Conservation (phyloP, 1,140 invertebrate species). For the Plectus sambesii region DNA sequence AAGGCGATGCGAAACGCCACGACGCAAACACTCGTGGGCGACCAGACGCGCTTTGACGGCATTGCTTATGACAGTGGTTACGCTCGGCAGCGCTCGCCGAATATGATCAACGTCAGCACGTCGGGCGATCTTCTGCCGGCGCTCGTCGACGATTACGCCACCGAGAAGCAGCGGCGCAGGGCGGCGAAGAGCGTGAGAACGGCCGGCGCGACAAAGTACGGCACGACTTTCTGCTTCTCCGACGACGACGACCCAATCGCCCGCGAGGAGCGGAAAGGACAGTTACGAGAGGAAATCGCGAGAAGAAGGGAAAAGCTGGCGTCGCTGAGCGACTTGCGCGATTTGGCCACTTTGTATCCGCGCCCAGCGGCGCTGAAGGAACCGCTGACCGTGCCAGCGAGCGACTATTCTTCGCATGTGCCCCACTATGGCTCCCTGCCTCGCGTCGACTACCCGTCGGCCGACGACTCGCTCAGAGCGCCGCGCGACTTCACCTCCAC, state of each 20-base stretch:
- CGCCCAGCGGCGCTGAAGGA: constrained; percentile 2
- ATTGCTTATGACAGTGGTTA: no score
- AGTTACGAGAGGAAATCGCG: constrained; percentile 35
- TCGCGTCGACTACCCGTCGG: constrained; percentile 22
- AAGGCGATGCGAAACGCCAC: no score
- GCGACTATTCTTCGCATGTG: constrained; percentile 18
- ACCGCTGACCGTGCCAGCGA: constrained; percentile 5
- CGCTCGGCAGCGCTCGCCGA: no score
- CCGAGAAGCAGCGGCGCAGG: no score
- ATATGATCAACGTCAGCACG: no score
- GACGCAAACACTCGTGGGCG: no score
- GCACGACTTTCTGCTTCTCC: constrained; percentile 25
- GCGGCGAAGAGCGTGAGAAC: no score
- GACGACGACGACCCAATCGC: constrained; percentile 24
- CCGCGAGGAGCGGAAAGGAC: constrained; percentile 24
- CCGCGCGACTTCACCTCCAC: constrained; percentile 20
- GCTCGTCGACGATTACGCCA: no score
- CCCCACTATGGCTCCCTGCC: constrained; percentile 31
- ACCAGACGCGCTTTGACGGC: no score
- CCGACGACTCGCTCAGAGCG: constrained; percentile 11
- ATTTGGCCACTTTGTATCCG: neutral
- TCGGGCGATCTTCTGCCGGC: no score
- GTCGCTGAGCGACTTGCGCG: constrained; percentile 24
- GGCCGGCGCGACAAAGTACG: no score
- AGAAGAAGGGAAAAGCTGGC: constrained; percentile 25